These are phyloP conservation scores for Nezara viridula DNA, from an alignment of 2,888 invertebrate species.

Conservation along the genomic window DNA sequence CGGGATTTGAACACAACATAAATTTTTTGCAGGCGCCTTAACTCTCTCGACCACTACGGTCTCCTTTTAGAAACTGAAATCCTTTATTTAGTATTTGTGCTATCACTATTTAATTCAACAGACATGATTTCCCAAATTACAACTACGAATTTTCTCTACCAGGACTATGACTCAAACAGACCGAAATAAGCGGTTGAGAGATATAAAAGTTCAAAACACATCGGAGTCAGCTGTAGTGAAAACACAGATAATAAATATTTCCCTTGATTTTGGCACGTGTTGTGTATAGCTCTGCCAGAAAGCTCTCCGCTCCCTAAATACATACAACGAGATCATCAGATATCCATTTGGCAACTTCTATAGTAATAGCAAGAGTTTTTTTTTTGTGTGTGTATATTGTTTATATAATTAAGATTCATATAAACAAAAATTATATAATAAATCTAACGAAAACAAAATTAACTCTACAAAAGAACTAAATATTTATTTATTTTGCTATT, in stretches of 20 bases:
- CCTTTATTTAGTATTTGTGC: no score
- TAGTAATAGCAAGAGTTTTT: not conserved
- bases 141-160: no score
- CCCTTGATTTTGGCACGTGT: conserved; percentile 4
- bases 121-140: no score
- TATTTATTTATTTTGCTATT: no score
- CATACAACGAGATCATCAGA: not conserved
- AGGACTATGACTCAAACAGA: not conserved
- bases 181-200: not conserved
- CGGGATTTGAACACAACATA: no score
- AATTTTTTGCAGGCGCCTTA: no score
- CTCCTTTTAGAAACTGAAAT: no score
- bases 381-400: no score
- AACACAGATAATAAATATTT: not conserved
- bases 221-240: conserved; percentile 21
- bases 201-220: conserved; percentile 22
- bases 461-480: no score
- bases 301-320: not conserved
- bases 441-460: not conserved
- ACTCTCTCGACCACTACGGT: no score
- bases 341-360: not conserved
- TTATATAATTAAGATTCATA: not conserved
- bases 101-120: no score
- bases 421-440: not conserved
- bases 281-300: not conserved